Conservation (phyloP, 2,888 invertebrate species). For the Cyrtodaria siliqua region DNA sequence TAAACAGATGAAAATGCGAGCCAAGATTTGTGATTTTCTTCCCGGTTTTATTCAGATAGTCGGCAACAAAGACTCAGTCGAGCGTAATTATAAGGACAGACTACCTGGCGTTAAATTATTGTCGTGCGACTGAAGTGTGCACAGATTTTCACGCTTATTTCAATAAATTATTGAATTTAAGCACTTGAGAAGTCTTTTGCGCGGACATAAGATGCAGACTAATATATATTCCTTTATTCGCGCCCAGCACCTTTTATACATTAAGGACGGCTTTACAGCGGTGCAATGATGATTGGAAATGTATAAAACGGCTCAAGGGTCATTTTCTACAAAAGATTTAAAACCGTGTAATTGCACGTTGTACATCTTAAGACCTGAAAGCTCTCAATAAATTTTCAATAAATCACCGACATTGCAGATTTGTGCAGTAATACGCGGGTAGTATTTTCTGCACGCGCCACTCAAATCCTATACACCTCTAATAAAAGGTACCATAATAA, state of each 20-base stretch:
- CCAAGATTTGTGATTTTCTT: neutral
- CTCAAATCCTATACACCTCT: slow-evolving; percentile 46
- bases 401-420: slow-evolving; percentile 50
- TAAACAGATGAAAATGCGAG: slow-evolving; percentile 14
- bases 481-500: slow-evolving; percentile 57
- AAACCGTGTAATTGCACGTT: slow-evolving; percentile 56
- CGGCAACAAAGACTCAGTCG: slow-evolving; percentile 7
- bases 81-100: slow-evolving; percentile 8
- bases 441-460: slow-evolving; percentile 49
- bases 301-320: slow-evolving; percentile 45
- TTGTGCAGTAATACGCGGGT: slow-evolving; percentile 35
- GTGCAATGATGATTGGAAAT: neutral
- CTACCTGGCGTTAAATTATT: slow-evolving; percentile 50
- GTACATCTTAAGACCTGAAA: slow-evolving; percentile 42
- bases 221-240: slow-evolving; percentile 29
- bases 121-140: slow-evolving; percentile 33
- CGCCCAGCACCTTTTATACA: slow-evolving; percentile 1
- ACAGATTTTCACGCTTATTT: slow-evolving; percentile 47
- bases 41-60: neutral
- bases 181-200: slow-evolving; percentile 25
- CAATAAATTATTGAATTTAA: slow-evolving; percentile 37
- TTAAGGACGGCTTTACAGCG: slow-evolving; percentile 10
- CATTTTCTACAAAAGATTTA: slow-evolving; percentile 56
- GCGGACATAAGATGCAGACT: slow-evolving; percentile 22
- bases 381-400: slow-evolving; percentile 66